These are phyloP conservation scores for Lasius fuliginosus DNA, from an alignment of 2,888 invertebrate genomes.

Conservation along the genomic window DNA sequence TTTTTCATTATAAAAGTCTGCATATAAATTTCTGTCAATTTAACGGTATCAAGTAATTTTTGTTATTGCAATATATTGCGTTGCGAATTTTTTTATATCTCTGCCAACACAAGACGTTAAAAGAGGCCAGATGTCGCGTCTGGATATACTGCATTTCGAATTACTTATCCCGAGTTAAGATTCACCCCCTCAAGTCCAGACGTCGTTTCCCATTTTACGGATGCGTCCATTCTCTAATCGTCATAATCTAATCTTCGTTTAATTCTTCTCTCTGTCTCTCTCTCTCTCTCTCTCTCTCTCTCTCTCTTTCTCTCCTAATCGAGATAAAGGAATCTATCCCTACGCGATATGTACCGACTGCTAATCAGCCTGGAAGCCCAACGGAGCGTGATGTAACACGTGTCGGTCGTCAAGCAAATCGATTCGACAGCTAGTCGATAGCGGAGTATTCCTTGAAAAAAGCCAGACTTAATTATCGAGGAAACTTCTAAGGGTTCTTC, in stretches of 20 bases:
- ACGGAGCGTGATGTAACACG: slow-evolving; percentile 40
- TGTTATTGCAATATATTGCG: background rate
- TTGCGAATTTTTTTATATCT: background rate
- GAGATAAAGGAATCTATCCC: slow-evolving; percentile 48
- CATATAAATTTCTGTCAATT: background rate
- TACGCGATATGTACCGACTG: slow-evolving; percentile 15
- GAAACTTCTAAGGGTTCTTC: slow-evolving; percentile 72
- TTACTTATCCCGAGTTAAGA: slow-evolving; percentile 16
- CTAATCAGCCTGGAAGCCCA: slow-evolving; percentile 58
- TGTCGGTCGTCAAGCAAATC: slow-evolving; percentile 36
- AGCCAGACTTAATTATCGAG: slow-evolving; percentile 68
- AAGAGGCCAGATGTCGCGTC: background rate
- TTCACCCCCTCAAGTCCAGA: background rate
- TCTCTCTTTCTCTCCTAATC: slow-evolving; percentile 57
- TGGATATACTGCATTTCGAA: background rate
- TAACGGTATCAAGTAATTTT: background rate
- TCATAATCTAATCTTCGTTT: slow-evolving; percentile 60
- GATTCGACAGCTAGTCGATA: slow-evolving; percentile 69
- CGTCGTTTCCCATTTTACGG: slow-evolving; percentile 13
- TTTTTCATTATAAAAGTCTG: background rate
- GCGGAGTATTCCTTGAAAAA: slow-evolving; percentile 60
- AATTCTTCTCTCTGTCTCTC: slow-evolving; percentile 29
- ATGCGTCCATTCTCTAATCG: slow-evolving; percentile 3
- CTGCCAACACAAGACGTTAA: background rate
- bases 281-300: slow-evolving; percentile 9